Base-by-base conservation (phyloP, 2,797 vertebrate species). In the Aulostomus chinensis region DNA sequence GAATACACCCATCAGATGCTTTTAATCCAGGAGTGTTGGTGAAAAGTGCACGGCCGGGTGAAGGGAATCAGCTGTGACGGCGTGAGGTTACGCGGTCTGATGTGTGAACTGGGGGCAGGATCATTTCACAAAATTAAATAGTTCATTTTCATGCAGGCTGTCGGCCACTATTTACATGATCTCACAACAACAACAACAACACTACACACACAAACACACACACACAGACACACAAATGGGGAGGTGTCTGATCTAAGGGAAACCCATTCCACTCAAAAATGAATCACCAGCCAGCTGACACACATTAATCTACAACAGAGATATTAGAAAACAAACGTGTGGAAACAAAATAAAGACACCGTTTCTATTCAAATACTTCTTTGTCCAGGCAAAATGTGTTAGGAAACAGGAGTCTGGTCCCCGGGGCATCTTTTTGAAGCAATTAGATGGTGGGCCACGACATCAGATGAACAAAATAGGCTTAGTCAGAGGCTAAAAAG, bases 1-100 rank as follows among this genome's bases (percentile, higher is more conserved):
- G 49, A 42, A 34, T 47, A 34, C 54, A 52, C 58, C 52, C 57
- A 71, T 75, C 67, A 56, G 40, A 76, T 63, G 54, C 50, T 54
- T 21, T 55, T 48, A 58, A 55, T 31, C 45, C 17, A 6, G 5
- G 37, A 52, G 39, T 40, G 51, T 39, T 48, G 14, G 54, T 48
- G 62, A 34, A 62, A 68, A 66, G 57, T 53, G 41, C 45, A 59
- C 4, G 7, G 32, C 21, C 43, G 15, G 15, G 29, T 39, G 35
- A 64, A 10, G 42, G 15, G 12, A 41, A 74, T 48, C 28, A 30
- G 29, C 34, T 55, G 25, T 1, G 75, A 70, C 70, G 55, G 51
- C 33, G 6, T 12, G 26, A 37, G 60, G 52, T 55, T 69, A 49
- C 47, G 34, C 43, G 26, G 29, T 56, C 42, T 9, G 6, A 46